Evolutionary conservation across 2,888 invertebrate genomes (phyloP), one percentile per base, ranked within the genome.

Genomic region (Siphlonurus alternatus): DNA sequence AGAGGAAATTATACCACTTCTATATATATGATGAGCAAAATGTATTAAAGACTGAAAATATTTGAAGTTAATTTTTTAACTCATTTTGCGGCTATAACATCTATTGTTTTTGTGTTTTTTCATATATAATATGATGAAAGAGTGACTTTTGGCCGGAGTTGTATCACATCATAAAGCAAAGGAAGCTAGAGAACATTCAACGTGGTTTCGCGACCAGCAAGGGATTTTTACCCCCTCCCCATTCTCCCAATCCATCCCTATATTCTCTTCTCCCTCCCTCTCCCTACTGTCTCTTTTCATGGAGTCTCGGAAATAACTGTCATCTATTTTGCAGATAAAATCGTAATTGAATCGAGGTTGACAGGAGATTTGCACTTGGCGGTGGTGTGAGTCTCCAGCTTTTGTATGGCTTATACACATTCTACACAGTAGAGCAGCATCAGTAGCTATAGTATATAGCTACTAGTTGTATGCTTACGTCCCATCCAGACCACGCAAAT

Each of bases 301-400:
- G 53, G 53, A 64, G 61, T 61, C 61, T 53, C 53, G 76, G 75
- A 77, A 76, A 77, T 76, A 76, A 76, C 76, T 76, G 76, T 76
- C 76, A 77, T 77, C 76, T 76, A 76, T 77, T 77, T 76, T 75
- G 72, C 67, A 76, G 76, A 76, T 76, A 76, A 76, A 74, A 76
- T 76, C 76, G 76, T 76, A 76, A 76, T 76, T 76, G 76, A 76
- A 76, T 76, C 74, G 65, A 74, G 75, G 73, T 72, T 75, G 76
- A 76, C 76, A 75, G 75, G 74, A 76, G 76, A 76, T 76, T 76
- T 76, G 76, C 76, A 76, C 76, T 25, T 20, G 53, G 22, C 10
- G 56, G 56, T 56, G n/a, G 53, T 51, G n/a, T 51, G n/a, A n/a
- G n/a, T 38, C 5, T 38, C 5, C 15, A 38, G 38, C 5, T 10